Conservation (phyloP, 2,113 vertebrate genomes). For the Grammatotria lemairii region DNA sequence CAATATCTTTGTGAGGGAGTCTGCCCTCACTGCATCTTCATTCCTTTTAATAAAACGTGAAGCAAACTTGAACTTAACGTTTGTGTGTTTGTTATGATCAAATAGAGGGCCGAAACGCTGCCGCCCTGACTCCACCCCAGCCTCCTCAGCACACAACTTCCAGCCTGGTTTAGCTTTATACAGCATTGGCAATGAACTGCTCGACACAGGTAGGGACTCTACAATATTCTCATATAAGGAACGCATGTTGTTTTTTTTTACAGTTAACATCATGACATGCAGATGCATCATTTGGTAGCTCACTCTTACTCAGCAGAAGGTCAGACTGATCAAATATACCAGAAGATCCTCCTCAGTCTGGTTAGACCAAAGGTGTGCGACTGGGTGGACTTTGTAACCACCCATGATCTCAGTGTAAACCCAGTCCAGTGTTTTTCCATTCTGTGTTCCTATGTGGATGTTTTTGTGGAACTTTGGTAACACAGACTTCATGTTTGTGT, state of each 20-base stretch:
- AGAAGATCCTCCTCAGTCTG: background rate
- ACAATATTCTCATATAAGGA: background rate
- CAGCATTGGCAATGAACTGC: background rate
- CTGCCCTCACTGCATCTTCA: background rate
- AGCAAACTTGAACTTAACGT: background rate
- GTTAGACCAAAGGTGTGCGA: background rate
- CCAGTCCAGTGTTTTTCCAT: background rate
- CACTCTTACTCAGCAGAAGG: background rate
- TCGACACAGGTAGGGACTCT: fast-evolving
- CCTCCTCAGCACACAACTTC: background rate
- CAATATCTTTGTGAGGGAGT: background rate
- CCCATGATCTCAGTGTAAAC: background rate
- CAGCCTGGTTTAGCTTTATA: background rate
- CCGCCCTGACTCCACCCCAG: background rate
- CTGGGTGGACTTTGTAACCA: background rate
- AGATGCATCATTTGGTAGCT: background rate
- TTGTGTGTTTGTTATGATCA: background rate
- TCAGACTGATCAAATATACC: background rate
- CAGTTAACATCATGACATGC: background rate
- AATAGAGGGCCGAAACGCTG: background rate
- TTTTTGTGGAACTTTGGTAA: background rate
- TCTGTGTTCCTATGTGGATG: background rate
- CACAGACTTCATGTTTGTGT: background rate
- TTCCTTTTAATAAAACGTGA: fast-evolving
- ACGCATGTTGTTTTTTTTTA: background rate